These are phyloP conservation scores for Drosophila algonquin DNA, from an alignment of 2,888 invertebrate genomes.

Conservation along the genomic window DNA sequence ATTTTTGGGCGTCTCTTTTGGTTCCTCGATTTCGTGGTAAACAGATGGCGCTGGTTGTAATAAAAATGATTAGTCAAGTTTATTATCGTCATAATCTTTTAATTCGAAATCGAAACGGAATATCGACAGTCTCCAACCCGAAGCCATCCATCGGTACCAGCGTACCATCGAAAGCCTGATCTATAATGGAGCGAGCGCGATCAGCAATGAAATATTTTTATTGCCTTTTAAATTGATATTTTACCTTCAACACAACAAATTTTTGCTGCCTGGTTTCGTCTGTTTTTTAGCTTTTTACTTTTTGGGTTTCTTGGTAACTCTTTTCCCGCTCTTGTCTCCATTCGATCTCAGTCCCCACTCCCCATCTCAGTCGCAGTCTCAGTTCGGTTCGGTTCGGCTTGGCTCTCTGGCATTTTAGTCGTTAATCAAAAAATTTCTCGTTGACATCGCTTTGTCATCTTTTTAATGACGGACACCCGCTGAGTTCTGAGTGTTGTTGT, in stretches of 20 bases:
- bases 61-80: conserved; percentile 80
- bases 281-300: conserved; percentile 43
- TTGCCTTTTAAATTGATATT: conserved; percentile 73
- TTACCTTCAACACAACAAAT: conserved; percentile 62
- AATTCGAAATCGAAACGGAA: conserved; percentile 74
- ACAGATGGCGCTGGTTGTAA: conserved; percentile 57
- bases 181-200: conserved; percentile 9
- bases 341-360: conserved; percentile 4
- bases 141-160: too few relatives aligned
- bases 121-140: conserved; percentile 52
- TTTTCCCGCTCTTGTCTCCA: conserved; percentile 33
- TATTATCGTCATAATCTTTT: conserved; percentile 79
- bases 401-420: conserved; percentile 57
- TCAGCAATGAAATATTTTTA: conserved; percentile 72
- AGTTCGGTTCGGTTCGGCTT: conserved; percentile 27
- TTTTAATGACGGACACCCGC: conserved; percentile 71
- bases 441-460: conserved; percentile 77
- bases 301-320: conserved; percentile 37
- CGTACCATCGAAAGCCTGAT: conserved; percentile 11
- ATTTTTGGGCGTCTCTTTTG: not conserved
- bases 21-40: conserved; percentile 52
- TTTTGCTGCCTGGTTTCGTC: conserved; percentile 58
- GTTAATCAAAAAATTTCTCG: conserved; percentile 77
- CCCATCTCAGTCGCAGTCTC: not conserved
- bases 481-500: conserved; percentile 49